phyloP scores from a whole-genome alignment of 1,140 invertebrate species.

The Antheraea mylitta region DNA sequence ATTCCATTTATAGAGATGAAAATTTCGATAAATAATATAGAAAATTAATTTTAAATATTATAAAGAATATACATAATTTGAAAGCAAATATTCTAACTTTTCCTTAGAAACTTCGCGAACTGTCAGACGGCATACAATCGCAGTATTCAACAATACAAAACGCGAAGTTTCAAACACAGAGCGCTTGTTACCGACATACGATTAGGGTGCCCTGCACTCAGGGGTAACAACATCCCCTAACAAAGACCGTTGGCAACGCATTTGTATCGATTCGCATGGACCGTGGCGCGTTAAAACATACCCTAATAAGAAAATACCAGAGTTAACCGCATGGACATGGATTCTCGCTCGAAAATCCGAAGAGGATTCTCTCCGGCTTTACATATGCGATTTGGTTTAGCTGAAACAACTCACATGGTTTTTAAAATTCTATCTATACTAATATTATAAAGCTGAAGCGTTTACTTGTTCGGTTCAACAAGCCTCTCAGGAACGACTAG shows the following conservation, averaged over 20 bases:
- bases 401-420: too few species aligned
- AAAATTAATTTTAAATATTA: too few species aligned
- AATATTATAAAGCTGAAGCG: too few species aligned
- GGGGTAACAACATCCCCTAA: conserved; percentile 50
- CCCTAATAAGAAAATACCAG: conserved; percentile 26
- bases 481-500: too few species aligned
- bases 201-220: conserved; percentile 44
- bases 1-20: too few species aligned
- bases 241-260: conserved; percentile 61
- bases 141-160: conserved; percentile 11
- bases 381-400: neutral
- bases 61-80: too few species aligned
- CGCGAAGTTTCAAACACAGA: conserved; percentile 17
- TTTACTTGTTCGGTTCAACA: too few species aligned
- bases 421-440: too few species aligned
- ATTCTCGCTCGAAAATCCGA: neutral
- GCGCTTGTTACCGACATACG: conserved; percentile 33
- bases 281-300: conserved; percentile 36
- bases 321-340: conserved; percentile 2
- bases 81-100: too few species aligned
- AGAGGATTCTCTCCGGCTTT: neutral
- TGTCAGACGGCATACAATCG: neutral
- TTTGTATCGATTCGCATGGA: conserved; percentile 56
- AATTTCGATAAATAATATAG: too few species aligned
- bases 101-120: too few species aligned